Evolutionary conservation across 1,140 invertebrate species (phyloP).

Genomic region (Chrysomallon squamiferum): DNA sequence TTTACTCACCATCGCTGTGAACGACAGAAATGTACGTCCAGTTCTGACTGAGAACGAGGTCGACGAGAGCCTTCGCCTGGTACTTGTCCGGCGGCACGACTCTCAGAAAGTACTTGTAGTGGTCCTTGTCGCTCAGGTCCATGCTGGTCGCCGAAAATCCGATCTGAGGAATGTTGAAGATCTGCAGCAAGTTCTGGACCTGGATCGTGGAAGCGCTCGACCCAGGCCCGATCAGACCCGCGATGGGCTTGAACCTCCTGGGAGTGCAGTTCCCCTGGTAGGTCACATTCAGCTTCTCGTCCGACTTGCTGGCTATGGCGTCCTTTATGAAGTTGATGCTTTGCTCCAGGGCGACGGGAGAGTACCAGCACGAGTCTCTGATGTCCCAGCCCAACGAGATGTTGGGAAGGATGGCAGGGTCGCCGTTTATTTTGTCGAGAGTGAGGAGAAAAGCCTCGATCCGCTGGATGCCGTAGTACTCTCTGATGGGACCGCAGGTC

Average conservation of each 20-base stretch:
- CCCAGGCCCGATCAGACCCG: slow-evolving; percentile 76
- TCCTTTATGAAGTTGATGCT: slow-evolving; percentile 78
- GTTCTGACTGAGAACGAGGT: slow-evolving; percentile 76
- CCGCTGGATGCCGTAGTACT: slow-evolving; percentile 81
- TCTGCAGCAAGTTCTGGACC: slow-evolving; percentile 82
- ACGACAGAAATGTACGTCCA: slow-evolving; percentile 87
- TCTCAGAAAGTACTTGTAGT: slow-evolving; percentile 80
- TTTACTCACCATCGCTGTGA: slow-evolving; percentile 76
- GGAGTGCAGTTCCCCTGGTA: slow-evolving; percentile 10
- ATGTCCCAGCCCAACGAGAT: slow-evolving; percentile 79
- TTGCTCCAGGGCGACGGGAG: slow-evolving; percentile 79
- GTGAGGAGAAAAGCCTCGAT: slow-evolving; percentile 74
- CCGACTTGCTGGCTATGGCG: slow-evolving; percentile 64
- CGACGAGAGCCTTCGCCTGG: slow-evolving; percentile 79
- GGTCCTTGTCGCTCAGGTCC: slow-evolving; percentile 79
- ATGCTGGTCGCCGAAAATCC: slow-evolving; percentile 82
- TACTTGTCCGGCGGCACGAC: slow-evolving; percentile 84
- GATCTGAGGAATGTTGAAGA: slow-evolving; percentile 82
- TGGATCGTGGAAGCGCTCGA: slow-evolving; percentile 74
- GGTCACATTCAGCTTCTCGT: slow-evolving; percentile 16
- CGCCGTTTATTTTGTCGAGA: slow-evolving; percentile 68
- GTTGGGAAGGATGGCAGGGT: slow-evolving; percentile 65
- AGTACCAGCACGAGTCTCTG: slow-evolving; percentile 82
- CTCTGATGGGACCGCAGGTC: slow-evolving; percentile 65
- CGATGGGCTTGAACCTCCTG: slow-evolving; percentile 63